phyloP scores from a whole-genome alignment of 53 echinoderm and acorn worm genomes.

The Patiria pectinifera region DNA sequence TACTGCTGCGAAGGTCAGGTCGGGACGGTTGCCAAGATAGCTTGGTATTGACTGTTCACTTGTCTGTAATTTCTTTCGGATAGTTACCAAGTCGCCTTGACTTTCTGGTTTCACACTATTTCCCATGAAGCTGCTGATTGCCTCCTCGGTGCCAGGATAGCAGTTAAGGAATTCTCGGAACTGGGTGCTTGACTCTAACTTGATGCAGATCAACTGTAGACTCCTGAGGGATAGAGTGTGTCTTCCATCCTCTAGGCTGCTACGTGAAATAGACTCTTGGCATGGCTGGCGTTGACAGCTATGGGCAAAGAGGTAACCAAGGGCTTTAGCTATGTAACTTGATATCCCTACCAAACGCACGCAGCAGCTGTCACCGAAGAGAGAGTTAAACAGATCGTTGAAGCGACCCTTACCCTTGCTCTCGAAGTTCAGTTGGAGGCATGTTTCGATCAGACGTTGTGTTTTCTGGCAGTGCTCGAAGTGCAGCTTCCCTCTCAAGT shows the following conservation, averaged over 20 bases:
- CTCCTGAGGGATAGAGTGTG: constrained; percentile 19
- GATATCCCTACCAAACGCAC: constrained; percentile 71
- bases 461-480: constrained; percentile 54
- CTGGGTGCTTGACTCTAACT: constrained; percentile 72
- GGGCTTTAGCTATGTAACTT: constrained; percentile 69
- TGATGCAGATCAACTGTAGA: constrained; percentile 59
- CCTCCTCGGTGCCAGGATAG: constrained; percentile 66
- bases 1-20: constrained; percentile 57
- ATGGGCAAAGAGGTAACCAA: constrained; percentile 64
- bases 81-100: not conserved
- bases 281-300: not conserved
- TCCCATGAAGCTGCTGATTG: constrained; percentile 43
- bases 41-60: constrained; percentile 43
- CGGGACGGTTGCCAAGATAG: constrained; percentile 60
- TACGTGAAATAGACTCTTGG: not conserved
- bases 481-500: constrained; percentile 66
- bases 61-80: constrained; percentile 22
- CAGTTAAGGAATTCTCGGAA: constrained; percentile 78
- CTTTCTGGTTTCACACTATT: constrained; percentile 5
- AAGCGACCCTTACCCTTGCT: constrained; percentile 52
- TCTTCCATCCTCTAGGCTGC: not conserved
- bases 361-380: constrained; percentile 41
- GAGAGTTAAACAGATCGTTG: constrained; percentile 50
- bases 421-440: constrained; percentile 75
- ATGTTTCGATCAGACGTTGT: constrained; percentile 67